These are phyloP conservation scores for Oreotrochilus melanogaster DNA, from an alignment of 2,113 vertebrate species.

Conservation along the genomic window DNA sequence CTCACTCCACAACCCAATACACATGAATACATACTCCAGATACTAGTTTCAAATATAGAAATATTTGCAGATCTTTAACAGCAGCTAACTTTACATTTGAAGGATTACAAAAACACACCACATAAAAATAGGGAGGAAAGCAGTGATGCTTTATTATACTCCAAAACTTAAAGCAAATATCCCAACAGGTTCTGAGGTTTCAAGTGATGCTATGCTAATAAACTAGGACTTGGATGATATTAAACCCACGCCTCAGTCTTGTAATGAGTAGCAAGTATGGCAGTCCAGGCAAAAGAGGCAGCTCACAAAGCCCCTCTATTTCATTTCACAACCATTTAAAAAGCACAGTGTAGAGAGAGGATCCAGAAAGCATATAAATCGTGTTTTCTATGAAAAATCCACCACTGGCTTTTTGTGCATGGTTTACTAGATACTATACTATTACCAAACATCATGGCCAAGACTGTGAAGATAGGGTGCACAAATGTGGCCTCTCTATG, in stretches of 20 bases:
- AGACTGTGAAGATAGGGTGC: not conserved
- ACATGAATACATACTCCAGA: fast-evolving
- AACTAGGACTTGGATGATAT: not conserved
- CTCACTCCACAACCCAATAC: not conserved
- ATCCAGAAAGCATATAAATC: not conserved
- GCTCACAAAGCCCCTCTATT: not conserved
- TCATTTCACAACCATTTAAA: not conserved
- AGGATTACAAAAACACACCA: not conserved
- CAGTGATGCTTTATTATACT: not conserved
- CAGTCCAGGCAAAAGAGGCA: not conserved
- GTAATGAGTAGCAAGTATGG: not conserved
- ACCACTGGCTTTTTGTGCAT: not conserved
- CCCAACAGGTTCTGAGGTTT: not conserved
- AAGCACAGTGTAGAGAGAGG: not conserved
- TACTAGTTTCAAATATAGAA: not conserved
- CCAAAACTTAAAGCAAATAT: not conserved
- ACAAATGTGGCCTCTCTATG: not conserved
- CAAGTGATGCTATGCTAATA: not conserved
- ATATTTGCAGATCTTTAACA: not conserved
- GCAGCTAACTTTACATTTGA: not conserved
- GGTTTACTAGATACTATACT: not conserved
- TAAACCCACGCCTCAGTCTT: not conserved
- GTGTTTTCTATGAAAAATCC: not conserved
- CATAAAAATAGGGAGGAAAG: not conserved
- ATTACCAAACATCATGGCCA: not conserved